These are phyloP conservation scores for Megaptera novaeangliae DNA, from an alignment of 2,113 vertebrate species.

Conservation along the genomic window DNA sequence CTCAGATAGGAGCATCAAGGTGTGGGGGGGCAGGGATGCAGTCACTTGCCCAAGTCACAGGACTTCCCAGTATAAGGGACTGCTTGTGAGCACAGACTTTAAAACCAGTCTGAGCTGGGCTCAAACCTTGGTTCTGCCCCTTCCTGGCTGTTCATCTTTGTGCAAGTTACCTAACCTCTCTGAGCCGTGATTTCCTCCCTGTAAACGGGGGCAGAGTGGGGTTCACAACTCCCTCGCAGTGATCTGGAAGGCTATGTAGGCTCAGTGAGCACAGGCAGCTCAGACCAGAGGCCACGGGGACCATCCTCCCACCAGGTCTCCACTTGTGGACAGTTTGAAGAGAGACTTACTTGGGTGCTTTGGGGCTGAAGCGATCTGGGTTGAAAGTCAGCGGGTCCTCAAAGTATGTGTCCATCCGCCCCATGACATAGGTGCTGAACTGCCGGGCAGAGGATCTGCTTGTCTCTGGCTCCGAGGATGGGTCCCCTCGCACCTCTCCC, in stretches of 20 bases:
- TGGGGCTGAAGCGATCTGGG: slow-evolving; percentile 91
- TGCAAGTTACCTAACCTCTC: background rate
- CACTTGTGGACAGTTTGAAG: background rate
- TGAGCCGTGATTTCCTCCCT: background rate
- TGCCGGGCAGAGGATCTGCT: slow-evolving; percentile 62
- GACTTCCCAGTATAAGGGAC: background rate
- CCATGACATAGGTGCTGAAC: slow-evolving; percentile 85
- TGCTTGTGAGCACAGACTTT: background rate
- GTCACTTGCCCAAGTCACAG: background rate
- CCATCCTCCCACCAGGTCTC: background rate
- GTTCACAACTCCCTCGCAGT: accelerated
- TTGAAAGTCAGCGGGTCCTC: slow-evolving; percentile 91
- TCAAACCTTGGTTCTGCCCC: background rate
- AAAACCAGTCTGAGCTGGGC: background rate
- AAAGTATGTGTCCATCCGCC: slow-evolving; percentile 90
- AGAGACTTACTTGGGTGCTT: slow-evolving; percentile 88
- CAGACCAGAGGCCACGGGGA: background rate
- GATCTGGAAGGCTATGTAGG: background rate
- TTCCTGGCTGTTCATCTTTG: background rate
- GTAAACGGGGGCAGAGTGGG: background rate
- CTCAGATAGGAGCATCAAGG: background rate
- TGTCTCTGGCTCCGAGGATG: background rate
- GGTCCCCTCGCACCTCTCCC: accelerated
- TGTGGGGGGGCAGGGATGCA: accelerated
- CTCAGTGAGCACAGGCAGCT: background rate